phyloP scores from a whole-genome alignment of 2,797 vertebrate species.

The Poecile montanus region DNA sequence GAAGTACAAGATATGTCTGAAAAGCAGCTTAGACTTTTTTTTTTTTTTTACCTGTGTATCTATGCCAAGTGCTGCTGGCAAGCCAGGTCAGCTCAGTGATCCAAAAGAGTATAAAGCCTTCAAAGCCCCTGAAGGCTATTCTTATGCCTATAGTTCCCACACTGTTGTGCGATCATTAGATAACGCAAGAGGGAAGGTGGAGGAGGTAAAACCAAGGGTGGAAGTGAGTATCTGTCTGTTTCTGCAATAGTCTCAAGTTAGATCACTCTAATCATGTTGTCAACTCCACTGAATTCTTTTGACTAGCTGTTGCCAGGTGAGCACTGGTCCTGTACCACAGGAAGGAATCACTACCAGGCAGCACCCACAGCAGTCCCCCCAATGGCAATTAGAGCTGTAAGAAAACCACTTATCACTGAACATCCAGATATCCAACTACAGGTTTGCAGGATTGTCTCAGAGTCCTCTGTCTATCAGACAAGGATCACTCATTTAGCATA shows the following conservation, averaged over 20 bases:
- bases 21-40: background rate
- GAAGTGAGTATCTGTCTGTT: background rate
- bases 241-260: background rate
- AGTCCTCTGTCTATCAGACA: background rate
- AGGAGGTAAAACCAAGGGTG: background rate
- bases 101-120: background rate
- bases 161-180: background rate
- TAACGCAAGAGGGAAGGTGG: background rate
- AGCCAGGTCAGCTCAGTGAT: background rate
- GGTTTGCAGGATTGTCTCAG: background rate
- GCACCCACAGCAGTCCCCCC: background rate
- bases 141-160: background rate
- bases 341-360: background rate
- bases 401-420: background rate
- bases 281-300: background rate
- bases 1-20: background rate
- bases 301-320: background rate
- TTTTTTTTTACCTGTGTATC: background rate
- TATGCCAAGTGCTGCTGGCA: background rate
- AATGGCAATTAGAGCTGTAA: background rate
- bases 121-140: background rate
- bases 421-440: background rate
- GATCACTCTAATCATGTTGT: background rate
- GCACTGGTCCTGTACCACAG: background rate
- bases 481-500: background rate